These are phyloP conservation scores for Parus major DNA, from an alignment of 2,113 vertebrate genomes.

Conservation along the genomic window DNA sequence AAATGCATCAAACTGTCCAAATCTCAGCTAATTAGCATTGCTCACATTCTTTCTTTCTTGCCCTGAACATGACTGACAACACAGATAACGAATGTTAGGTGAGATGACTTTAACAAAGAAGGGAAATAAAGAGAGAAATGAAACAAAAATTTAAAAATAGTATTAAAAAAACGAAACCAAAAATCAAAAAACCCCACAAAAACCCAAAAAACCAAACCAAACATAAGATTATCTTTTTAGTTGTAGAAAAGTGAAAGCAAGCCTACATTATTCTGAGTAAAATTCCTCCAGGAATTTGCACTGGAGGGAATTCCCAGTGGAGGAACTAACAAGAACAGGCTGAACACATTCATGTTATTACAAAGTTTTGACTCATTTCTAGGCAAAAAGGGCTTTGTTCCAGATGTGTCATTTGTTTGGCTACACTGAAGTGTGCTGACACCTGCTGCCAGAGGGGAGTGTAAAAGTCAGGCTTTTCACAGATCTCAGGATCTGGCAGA, in stretches of 20 bases:
- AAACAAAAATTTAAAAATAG: neutral
- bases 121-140: accelerated
- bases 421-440: neutral
- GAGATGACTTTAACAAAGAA: neutral
- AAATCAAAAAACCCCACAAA: neutral
- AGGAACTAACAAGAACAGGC: neutral
- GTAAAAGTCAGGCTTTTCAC: neutral
- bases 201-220: neutral
- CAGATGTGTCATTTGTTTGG: neutral
- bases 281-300: neutral
- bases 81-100: neutral
- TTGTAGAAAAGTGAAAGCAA: neutral
- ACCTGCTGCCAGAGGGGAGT: neutral
- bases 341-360: neutral
- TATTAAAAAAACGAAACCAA: neutral
- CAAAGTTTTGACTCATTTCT: neutral
- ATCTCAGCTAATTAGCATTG: neutral
- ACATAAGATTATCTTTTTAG: neutral
- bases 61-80: neutral
- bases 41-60: neutral
- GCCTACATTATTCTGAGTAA: neutral
- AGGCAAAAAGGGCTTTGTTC: neutral
- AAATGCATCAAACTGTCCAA: neutral
- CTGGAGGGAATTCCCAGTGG: neutral
- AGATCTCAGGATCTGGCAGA: neutral